Evolutionary conservation across 2,888 invertebrate genomes (phyloP).

Genomic region (Himalopsyche anomala): DNA sequence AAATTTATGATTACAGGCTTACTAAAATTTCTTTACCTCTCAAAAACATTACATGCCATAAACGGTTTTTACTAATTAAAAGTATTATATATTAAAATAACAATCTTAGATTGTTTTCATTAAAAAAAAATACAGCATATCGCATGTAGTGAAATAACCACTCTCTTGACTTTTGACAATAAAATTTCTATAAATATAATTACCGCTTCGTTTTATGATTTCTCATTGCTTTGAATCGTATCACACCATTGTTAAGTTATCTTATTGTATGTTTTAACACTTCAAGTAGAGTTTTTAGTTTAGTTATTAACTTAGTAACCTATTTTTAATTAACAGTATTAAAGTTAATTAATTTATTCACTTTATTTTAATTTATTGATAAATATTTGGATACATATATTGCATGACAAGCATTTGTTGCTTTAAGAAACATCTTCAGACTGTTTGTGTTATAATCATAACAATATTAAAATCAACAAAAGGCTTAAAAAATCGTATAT

Average conservation of each 20-base stretch:
- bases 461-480: too few relatives aligned
- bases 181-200: background rate
- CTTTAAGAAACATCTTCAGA: too few relatives aligned
- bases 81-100: background rate
- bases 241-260: background rate
- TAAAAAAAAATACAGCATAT: background rate
- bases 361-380: too few relatives aligned
- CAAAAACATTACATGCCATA: background rate
- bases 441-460: too few relatives aligned
- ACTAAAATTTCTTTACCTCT: background rate
- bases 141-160: too few relatives aligned
- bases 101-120: background rate
- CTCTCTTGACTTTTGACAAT: too few relatives aligned
- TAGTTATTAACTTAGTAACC: background rate
- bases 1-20: background rate
- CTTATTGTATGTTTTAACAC: background rate
- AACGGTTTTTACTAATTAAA: background rate
- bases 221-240: background rate
- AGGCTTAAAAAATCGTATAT: too few relatives aligned
- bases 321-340: background rate
- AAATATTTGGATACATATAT: background rate
- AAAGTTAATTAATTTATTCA: background rate
- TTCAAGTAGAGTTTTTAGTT: background rate
- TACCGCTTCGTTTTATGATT: background rate
- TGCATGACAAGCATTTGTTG: too few relatives aligned